Conservation (phyloP, 2,797 vertebrate species). For the Clarias pachynema region DNA sequence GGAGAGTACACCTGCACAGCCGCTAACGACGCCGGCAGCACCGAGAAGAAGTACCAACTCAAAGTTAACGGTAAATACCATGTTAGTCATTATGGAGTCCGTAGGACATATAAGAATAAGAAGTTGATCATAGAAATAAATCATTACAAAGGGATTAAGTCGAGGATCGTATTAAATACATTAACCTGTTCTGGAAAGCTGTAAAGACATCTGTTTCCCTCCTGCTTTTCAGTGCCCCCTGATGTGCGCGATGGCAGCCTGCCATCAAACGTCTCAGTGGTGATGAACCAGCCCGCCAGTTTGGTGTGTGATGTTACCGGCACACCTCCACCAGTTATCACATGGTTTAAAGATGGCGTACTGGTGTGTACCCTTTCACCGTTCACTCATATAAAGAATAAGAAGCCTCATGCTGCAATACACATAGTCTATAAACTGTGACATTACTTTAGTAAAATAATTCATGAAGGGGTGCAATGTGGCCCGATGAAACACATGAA, state of each 20-base stretch:
- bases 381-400: neutral
- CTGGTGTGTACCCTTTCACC: slow-evolving; percentile 74
- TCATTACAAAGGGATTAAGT: neutral
- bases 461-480: neutral
- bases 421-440: neutral
- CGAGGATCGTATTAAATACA: neutral
- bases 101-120: neutral
- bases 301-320: slow-evolving; percentile 90
- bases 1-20: slow-evolving; percentile 93
- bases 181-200: neutral
- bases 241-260: slow-evolving; percentile 80
- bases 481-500: neutral
- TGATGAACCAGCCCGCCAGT: slow-evolving; percentile 80
- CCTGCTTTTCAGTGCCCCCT: slow-evolving; percentile 82
- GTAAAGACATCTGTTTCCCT: neutral
- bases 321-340: slow-evolving; percentile 84
- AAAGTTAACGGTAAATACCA: slow-evolving; percentile 87
- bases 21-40: slow-evolving; percentile 89
- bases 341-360: slow-evolving; percentile 87
- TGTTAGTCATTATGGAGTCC: neutral
- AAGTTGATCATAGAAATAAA: neutral
- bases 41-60: slow-evolving; percentile 91
- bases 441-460: neutral
- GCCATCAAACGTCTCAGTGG: slow-evolving; percentile 81
- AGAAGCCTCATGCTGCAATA: neutral